Base-by-base conservation (phyloP, 2,113 vertebrate species). In the Prietella phreatophila region DNA sequence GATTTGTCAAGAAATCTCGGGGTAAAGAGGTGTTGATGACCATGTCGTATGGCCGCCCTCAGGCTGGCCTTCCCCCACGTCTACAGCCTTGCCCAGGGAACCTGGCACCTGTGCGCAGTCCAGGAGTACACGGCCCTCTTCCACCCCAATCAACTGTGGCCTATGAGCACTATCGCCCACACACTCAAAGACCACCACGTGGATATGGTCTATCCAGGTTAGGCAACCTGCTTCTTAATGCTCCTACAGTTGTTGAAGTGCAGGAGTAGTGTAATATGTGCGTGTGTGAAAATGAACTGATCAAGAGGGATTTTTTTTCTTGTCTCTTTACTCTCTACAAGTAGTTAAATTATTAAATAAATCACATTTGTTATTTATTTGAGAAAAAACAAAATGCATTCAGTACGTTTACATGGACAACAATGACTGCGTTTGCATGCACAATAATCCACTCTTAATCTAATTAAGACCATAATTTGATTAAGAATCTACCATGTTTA, bases 1-100 rank as follows among this genome's bases (percentile, higher is more conserved):
- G 97, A 8, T 96, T 97, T 91, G 96, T 97, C 36, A 97, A 97
- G 90, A 99, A 98, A 88, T 92, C 97, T 63, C 96, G 96, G 90
- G 97, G 96, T 27, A 96, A 96, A 78, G 97, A 98, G 61, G 90
- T 97, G 50, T 94, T 96, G 79, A 95, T 97, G 93, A 90, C 94
- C 0, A 85, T 96, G 80, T 93, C 96, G 0, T 98, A 96, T 4
- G 94, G 93, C 11, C 92, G 95, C 63, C 93, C 95, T 2, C 95
- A 95, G 22, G 50, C 94, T 0, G 19, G 94, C 4, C 92, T 97
- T 9, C 96, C 96, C 0, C 96, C 96, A 0, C 95, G 96, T 14
- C 93, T 98, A 55, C 97, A 97, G 90, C 95, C 96, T 0, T 53
- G n/a, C n/a, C 56, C 90, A 33, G 91, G 90, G 15, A 89, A 91